Base-by-base conservation (phyloP, 1,140 invertebrate genomes). In the Diachasmimorpha longicaudata region DNA sequence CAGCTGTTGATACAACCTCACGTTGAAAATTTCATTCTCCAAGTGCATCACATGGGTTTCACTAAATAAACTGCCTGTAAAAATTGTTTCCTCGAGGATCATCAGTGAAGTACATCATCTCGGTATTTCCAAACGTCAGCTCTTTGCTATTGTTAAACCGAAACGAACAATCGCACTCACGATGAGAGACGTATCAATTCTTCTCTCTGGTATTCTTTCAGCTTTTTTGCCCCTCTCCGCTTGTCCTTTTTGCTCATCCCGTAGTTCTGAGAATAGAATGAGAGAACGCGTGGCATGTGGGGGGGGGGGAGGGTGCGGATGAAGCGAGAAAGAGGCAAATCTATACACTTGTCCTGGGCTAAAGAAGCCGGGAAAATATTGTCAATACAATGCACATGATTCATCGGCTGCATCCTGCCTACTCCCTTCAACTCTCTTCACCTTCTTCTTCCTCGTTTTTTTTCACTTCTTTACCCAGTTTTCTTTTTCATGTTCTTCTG, bases 311-410 rank as follows among this genome's bases (percentile, higher is more conserved):
- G 31, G 2, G 31, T 31, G 9, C 39, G 9, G 13, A 4, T 42
- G 39, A 42, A 42, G 39, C 39, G 13, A 31, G 31, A 31, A 31
- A 31, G 31, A 31, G 31, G 6, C 2, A 31, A 31, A 31, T 31
- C 31, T 31, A 31, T 31, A 31, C 31, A 31, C 31, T 31, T 31
- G 31, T 31, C 2, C 31, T 31, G 31, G 2, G 31, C 31, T 70
- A 46, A 46, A 46, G 6, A 46, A 23, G 9, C n/a, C 39, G 10
- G n/a, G 48, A 52, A 52, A 52, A 52, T 75, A 72, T 66, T 75
- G 75, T 77, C 70, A 69, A 79, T 80, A 75, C 72, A 80, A 79
- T 46, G 72, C 14, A 63, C 55, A 73, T 77, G 78, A 77, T 76
- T 79, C 73, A 75, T 78, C 71, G 70, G 68, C 44, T 77, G n/a